phyloP scores from a whole-genome alignment of 2,888 invertebrate species.

The Caenorhabditis macrosperma region DNA sequence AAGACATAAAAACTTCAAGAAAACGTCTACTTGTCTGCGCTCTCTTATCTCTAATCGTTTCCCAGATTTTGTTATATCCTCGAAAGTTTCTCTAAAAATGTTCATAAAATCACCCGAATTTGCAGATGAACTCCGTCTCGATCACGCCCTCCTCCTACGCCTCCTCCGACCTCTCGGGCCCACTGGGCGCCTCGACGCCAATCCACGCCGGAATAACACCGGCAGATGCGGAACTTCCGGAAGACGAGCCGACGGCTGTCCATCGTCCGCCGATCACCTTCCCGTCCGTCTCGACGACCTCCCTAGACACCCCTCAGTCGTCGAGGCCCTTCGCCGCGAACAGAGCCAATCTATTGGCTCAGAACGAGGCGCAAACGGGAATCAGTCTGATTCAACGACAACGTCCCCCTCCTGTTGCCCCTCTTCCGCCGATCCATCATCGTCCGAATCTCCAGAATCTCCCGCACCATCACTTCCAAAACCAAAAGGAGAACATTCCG shows the following conservation, averaged over 20 bases:
- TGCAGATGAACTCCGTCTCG: constrained; percentile 39
- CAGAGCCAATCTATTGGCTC: no score
- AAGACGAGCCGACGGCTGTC: not conserved
- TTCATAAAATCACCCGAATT: not conserved
- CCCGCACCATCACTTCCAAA: no score
- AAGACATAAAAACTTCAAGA: no score
- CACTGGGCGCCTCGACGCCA: constrained; percentile 33
- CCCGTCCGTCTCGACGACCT: not conserved
- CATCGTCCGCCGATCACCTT: not conserved
- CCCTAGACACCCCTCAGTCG: not conserved
- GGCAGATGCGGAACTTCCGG: no score
- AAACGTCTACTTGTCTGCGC: no score
- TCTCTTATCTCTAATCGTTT: not conserved
- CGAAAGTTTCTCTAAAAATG: not conserved
- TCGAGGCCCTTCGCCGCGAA: no score
- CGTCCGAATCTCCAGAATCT: no score
- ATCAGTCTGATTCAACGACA: constrained; percentile 39
- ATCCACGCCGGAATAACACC: constrained; percentile 9
- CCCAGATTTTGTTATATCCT: not conserved
- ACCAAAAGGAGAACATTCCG: constrained; percentile 8
- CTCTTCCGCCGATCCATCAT: no score
- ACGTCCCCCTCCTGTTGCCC: no score
- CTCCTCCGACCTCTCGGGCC: constrained; percentile 24
- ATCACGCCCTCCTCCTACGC: constrained; percentile 4
- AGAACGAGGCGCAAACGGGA: constrained; percentile 44